phyloP scores from a whole-genome alignment of 1,140 invertebrate genomes.

The Oryzaephilus surinamensis region DNA sequence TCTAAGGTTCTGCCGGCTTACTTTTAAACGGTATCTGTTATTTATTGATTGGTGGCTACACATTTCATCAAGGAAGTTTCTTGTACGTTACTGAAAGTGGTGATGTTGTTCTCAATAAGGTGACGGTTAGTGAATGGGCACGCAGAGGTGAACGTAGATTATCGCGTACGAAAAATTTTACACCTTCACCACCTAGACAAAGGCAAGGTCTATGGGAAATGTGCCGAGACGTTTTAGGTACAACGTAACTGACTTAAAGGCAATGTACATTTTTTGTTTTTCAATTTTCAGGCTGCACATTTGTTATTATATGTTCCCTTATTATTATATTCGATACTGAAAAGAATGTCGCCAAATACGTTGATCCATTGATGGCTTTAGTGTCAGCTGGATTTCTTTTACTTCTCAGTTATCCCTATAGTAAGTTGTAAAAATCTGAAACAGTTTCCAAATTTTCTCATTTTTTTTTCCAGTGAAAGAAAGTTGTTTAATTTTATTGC shows the following conservation, averaged over 20 bases:
- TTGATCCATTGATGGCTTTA: constrained; percentile 62
- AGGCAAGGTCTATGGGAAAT: constrained; percentile 45
- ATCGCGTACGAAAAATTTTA: constrained; percentile 33
- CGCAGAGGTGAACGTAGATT: constrained; percentile 39
- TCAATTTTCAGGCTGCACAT: constrained; percentile 43
- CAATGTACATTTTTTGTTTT: background rate
- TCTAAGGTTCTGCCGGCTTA: constrained; percentile 46
- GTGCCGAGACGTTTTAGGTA: constrained; percentile 49
- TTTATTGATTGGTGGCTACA: constrained; percentile 67
- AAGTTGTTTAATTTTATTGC: constrained; percentile 64
- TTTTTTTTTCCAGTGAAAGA: constrained; percentile 52
- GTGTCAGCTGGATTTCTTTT: constrained; percentile 52
- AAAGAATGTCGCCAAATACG: constrained; percentile 49
- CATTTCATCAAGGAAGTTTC: constrained; percentile 64
- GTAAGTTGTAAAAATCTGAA: constrained; percentile 41
- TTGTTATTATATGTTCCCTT: constrained; percentile 56
- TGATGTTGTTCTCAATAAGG: constrained; percentile 50
- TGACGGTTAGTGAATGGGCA: constrained; percentile 39
- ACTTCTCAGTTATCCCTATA: constrained; percentile 59
- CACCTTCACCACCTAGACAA: constrained; percentile 33
- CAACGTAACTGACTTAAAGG: constrained; percentile 1
- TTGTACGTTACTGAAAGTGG: constrained; percentile 54
- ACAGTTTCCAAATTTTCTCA: constrained; percentile 9
- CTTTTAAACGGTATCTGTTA: constrained; percentile 61
- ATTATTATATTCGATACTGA: constrained; percentile 56